Evolutionary conservation across 2,113 vertebrate genomes (phyloP), one percentile per base, ranked within the genome.

Genomic region (Gallinago undulata): DNA sequence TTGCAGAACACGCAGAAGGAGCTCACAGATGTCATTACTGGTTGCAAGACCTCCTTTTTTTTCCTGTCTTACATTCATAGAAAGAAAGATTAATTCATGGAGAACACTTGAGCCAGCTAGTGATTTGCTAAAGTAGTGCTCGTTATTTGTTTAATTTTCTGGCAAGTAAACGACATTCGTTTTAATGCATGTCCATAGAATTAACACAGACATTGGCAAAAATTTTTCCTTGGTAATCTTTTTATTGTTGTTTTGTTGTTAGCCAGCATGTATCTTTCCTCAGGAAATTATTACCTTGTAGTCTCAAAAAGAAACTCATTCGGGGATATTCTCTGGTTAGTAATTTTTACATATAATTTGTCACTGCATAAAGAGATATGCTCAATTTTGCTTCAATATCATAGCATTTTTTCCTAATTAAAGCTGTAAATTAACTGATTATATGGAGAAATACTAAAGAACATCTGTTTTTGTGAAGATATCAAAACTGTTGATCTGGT

Each of bases 141-240:
- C n/a, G 0, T 68, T 88, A 76, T 63, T 94, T 86, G n/a, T 90
- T 95, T 83, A 62, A 39, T 86, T 93, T 94, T 70, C 51, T 87
- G 60, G 76, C 91, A 75, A 76, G 37, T 47, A 69, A 91, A 60
- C 56, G 84, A 7, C 51, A 33, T 59, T 93, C 19, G 3, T 84
- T 91, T 91, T 92, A 81, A 73, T 92, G 27, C 24, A 63, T 86
- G n/a, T 88, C 48, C 64, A 33, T 48, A 89, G 51, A 78, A 69
- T 72, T 67, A 69, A 89, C 7, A 30, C 30, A 76, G 11, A 27
- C 55, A 78, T 55, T 28, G 24, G 19, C 6, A 78, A 57, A 43
- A 74, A 17, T 35, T 70, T 91, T 76, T 73, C 60, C 28, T n/a
- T 53, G 13, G n/a, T 77, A 31, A 21, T 72, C 37, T 84, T 88